A percentile compares a stretch with the other conserved stretches of the same genome.
Evolutionary conservation across 2,888 invertebrate genomes (phyloP).

Genomic region (Diarsia dahlii): DNA sequence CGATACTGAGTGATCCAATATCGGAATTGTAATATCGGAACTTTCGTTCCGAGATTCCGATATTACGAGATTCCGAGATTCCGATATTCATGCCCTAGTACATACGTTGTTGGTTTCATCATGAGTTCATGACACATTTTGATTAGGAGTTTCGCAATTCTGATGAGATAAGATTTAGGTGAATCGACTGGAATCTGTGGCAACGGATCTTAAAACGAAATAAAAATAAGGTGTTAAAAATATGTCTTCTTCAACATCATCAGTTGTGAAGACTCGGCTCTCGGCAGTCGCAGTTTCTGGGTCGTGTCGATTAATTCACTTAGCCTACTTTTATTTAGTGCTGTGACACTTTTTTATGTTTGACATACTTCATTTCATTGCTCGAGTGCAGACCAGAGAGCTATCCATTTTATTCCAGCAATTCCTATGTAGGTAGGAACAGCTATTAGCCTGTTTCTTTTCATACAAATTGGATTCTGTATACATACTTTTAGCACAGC

Average conservation of each 20-base stretch:
- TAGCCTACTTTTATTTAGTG: slow-evolving; percentile 88
- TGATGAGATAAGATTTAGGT: slow-evolving; percentile 24
- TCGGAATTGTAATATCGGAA: no score
- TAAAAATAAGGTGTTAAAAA: slow-evolving; percentile 53
- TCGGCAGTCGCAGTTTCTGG: slow-evolving; percentile 82
- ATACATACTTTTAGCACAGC: slow-evolving; percentile 6
- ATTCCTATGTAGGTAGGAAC: slow-evolving; percentile 42
- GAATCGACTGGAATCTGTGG: slow-evolving; percentile 2
- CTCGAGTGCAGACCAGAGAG: slow-evolving; percentile 75
- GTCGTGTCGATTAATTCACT: slow-evolving; percentile 88
- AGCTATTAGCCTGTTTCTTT: slow-evolving; percentile 36
- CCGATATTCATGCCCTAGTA: no score
- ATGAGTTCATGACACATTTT: slow-evolving; percentile 35
- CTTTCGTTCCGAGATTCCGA: no score
- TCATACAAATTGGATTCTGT: slow-evolving; percentile 36
- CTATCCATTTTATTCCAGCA: slow-evolving; percentile 71
- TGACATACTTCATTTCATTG: slow-evolving; percentile 85
- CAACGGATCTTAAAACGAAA: slow-evolving; percentile 14
- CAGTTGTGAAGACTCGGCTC: slow-evolving; percentile 68
- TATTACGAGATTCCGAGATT: no score
- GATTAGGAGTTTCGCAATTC: slow-evolving; percentile 32
- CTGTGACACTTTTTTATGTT: slow-evolving; percentile 87
- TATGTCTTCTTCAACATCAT: slow-evolving; percentile 64
- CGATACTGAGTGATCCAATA: no score
- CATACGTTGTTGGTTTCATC: slow-evolving; percentile 31